These are phyloP conservation scores for Anguilla pacifica DNA, from an alignment of 2,797 vertebrate genomes.

Conservation along the genomic window DNA sequence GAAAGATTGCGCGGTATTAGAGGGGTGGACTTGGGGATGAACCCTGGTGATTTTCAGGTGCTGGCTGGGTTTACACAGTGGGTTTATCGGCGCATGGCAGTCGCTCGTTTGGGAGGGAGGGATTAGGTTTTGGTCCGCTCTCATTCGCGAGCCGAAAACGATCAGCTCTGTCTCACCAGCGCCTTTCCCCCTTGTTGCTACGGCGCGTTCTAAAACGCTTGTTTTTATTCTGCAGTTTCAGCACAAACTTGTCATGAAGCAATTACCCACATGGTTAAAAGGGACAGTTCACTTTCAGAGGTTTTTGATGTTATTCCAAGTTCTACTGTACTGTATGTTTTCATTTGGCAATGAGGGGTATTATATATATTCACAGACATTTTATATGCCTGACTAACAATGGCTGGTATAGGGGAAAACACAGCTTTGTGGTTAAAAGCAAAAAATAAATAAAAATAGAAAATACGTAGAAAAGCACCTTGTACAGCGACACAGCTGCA, in stretches of 20 bases:
- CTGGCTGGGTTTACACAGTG: slow-evolving; percentile 53
- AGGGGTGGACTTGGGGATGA: slow-evolving; percentile 79
- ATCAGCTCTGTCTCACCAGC: not conserved
- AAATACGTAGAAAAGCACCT: no score
- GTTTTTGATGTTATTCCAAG: not conserved
- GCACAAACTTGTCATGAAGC: not conserved
- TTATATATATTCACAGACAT: not conserved
- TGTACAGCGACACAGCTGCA: no score
- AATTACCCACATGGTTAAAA: not conserved
- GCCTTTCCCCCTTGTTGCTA: not conserved
- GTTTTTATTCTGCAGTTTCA: slow-evolving; percentile 3
- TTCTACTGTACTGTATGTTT: not conserved
- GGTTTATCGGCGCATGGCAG: slow-evolving; percentile 27
- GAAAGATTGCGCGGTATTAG: slow-evolving; percentile 76
- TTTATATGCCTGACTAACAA: not conserved
- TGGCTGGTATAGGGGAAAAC: not conserved
- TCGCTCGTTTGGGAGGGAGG: slow-evolving; percentile 25
- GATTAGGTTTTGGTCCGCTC: slow-evolving; percentile 53
- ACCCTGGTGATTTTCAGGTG: slow-evolving; percentile 58
- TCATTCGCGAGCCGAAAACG: slow-evolving; percentile 20
- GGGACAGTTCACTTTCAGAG: not conserved
- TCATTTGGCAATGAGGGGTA: not conserved
- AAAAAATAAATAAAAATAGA: no score
- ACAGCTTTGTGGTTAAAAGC: not conserved
- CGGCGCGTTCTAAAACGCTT: not conserved